Evolutionary conservation across 2,113 vertebrate genomes (phyloP), one percentile per base, ranked within the genome.

Genomic region (Arvicanthis niloticus): DNA sequence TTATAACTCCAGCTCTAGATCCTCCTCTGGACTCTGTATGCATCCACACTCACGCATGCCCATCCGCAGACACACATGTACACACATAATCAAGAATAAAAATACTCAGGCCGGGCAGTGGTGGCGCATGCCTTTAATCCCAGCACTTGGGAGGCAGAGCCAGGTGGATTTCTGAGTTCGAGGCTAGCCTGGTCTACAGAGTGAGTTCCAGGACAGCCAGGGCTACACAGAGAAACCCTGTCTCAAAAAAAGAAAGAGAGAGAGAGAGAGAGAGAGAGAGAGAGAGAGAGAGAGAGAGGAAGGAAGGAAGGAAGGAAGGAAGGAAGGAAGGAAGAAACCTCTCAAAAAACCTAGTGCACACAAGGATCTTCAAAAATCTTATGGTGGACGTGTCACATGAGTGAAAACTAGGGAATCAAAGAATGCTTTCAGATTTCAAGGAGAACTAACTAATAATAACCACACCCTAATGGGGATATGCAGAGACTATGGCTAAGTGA

Each of bases 321-420:
- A n/a, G n/a, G n/a, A n/a, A n/a, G n/a, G n/a, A n/a, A n/a, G n/a
- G n/a, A n/a, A n/a, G n/a, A n/a, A n/a, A n/a, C n/a, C 56, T 42
- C 29, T 8, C 8, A 45, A 45, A 42, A 60, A 62, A 15, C 15
- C 37, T 29, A 75, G 91, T 86, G 34, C 37, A 70, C 56, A 94
- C 53, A 92, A 94, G 51, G 88, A 85, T 24, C 91, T 48, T 62
- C 45, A 84, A 95, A 86, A 78, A 76, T 88, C 10, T 68, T 88
- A 34, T 81, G 65, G 40, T 70, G 48, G 65, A 3, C 48, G 68
- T 81, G 24, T 93, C 51, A 82, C 34, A 45, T 56, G 29, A 85
- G 40, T 60, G 62, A 89, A 94, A 95, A 75, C 24, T 91, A n/a
- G 10, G 15, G 26, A 95, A 65, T 88, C 56, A 94, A 91, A 93